Percentiles rank a stretch among this genome's conserved stretches.
These are phyloP conservation scores for Paramacrobiotus metropolitanus DNA, from an alignment of 1,140 invertebrate genomes.

Conservation along the genomic window DNA sequence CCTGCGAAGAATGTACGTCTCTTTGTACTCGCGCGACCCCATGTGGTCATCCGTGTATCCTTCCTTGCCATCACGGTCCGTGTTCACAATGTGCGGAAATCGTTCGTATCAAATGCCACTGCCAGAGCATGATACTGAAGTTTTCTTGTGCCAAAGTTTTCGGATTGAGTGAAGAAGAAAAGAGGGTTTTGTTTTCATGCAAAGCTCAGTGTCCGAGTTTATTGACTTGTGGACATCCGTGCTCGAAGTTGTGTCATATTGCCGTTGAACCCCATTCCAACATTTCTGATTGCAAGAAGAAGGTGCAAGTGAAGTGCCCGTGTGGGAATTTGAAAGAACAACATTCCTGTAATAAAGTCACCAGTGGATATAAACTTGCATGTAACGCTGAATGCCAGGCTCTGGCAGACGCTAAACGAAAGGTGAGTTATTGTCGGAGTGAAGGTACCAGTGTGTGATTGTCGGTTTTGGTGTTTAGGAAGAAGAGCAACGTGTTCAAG, in stretches of 20 bases:
- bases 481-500: background rate
- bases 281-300: conserved; percentile 44
- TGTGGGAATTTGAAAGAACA: conserved; percentile 56
- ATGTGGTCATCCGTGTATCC: conserved; percentile 49
- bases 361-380: conserved; percentile 14
- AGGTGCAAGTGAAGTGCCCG: conserved; percentile 46
- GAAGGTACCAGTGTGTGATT: background rate
- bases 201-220: conserved; percentile 56
- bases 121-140: conserved; percentile 43
- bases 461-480: background rate
- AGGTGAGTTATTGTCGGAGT: background rate
- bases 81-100: conserved; percentile 38
- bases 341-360: conserved; percentile 32
- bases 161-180: conserved; percentile 24
- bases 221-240: conserved; percentile 41
- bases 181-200: conserved; percentile 37
- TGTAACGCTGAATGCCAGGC: conserved; percentile 21
- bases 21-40: conserved; percentile 42
- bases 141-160: conserved; percentile 42
- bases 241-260: conserved; percentile 45
- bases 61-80: conserved; percentile 40
- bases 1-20: conserved; percentile 36
- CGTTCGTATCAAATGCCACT: conserved; percentile 43
- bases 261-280: conserved; percentile 35
- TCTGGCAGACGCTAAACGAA: conserved; percentile 12